Base-by-base conservation (phyloP, 2,797 vertebrate genomes). In the Mus caroli region DNA sequence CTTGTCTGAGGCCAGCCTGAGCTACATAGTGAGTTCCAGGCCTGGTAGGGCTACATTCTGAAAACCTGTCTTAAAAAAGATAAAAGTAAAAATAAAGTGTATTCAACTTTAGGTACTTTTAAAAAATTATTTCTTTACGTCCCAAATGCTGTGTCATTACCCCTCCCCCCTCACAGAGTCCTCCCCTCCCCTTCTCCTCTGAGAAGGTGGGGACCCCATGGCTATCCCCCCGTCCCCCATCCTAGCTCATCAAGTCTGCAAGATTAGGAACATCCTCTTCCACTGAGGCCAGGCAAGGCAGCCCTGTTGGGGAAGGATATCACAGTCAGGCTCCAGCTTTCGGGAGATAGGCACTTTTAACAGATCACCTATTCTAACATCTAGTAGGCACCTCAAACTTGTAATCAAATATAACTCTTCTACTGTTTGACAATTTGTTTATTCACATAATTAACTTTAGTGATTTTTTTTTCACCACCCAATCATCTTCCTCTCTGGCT, bases 311-410 rank as follows among this genome's bases (percentile, higher is more conserved):
- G 67, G 67, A 69, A 3, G 7, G 34, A 69, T 69, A 19, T 31
- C 28, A 31, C 64, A 34, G 62, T 67, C 67, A 71, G 34, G 7
- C 69, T 37, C 37, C n/a, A 71, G n/a, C 69, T 71, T 71, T 37
- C 37, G 69, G 34, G n/a, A 71, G 17, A 71, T 37, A 71, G 69
- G 69, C 69, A 58, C 60, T 95, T 91, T 26, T 34, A 95, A 69
- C 10, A 76, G 34, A 37, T 62, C 1, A 76, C 64, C 13, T 78
- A 56, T 40, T 97, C 73, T 50, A 83, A 78, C 88, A 20, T 75
- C 60, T 89, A 89, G 86, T 24, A 83, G 11, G 15, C 46, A 92
- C 67, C 76, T 87, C 75, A 95, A 67, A 69, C 3, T 78, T 96
- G 67, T 52, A 92, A 37, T 50, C 62, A 71, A 92, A 89, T 31